Percentiles rank a stretch among this genome's conserved stretches.
Evolutionary conservation across 1,140 invertebrate genomes (phyloP).

Genomic region (Drosophila takahashii): DNA sequence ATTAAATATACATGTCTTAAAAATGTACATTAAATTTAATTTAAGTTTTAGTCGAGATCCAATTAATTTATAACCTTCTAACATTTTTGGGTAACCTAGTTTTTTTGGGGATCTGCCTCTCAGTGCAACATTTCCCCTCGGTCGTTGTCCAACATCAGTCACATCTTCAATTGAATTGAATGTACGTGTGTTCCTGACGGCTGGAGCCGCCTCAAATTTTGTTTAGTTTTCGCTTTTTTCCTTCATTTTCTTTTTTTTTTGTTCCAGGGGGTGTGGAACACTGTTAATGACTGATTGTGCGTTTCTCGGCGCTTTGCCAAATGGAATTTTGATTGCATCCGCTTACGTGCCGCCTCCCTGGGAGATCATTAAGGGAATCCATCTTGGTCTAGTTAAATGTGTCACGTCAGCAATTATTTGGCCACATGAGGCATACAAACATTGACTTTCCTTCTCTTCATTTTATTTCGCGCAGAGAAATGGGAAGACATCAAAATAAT

Average conservation of each 20-base stretch:
- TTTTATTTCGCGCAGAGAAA: neutral
- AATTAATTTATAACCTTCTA: no score
- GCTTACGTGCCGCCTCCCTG: conserved; percentile 68
- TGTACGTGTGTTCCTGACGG: conserved; percentile 37
- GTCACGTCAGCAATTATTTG: conserved; percentile 65
- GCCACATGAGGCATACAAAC: conserved; percentile 47
- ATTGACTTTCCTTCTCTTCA: conserved; percentile 17
- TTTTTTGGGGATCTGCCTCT: neutral
- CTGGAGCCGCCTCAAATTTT: conserved; percentile 38
- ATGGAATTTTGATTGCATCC: conserved; percentile 83
- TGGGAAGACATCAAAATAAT: conserved; percentile 58
- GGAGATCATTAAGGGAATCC: conserved; percentile 44
- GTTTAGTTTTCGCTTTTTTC: conserved; percentile 49
- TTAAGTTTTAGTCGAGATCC: no score
- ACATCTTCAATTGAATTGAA: conserved; percentile 61
- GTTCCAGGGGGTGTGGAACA: neutral
- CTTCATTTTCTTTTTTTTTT: conserved; percentile 19
- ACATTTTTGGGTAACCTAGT: no score
- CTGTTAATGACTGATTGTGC: conserved; percentile 82
- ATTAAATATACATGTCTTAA: no score
- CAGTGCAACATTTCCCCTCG: conserved; percentile 27
- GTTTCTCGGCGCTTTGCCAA: conserved; percentile 71
- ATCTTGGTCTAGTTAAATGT: conserved; percentile 60
- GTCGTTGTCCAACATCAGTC: conserved; percentile 36
- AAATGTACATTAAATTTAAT: no score